phyloP scores from a whole-genome alignment of 1,140 invertebrate genomes.

The Samia ricini region DNA sequence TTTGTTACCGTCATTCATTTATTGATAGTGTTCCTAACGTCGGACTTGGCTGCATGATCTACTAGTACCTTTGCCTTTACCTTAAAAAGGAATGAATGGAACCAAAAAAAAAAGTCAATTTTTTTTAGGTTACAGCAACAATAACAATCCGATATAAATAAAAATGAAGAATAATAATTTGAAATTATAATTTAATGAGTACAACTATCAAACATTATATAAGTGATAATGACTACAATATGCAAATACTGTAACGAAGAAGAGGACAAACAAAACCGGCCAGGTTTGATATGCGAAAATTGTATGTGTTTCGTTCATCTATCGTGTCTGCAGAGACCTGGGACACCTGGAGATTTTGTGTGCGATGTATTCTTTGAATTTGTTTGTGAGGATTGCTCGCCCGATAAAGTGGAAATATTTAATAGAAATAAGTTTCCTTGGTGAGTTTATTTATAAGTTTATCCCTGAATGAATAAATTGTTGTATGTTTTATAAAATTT shows the following conservation, averaged over 20 bases:
- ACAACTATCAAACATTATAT: not conserved
- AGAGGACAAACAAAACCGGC: slow-evolving; percentile 55
- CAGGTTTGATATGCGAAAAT: slow-evolving; percentile 68
- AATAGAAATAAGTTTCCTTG: slow-evolving; percentile 82
- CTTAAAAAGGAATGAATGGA: too few relatives aligned
- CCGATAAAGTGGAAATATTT: slow-evolving; percentile 77
- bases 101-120: too few relatives aligned
- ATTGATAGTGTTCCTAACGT: too few relatives aligned
- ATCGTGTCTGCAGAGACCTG: slow-evolving; percentile 79
- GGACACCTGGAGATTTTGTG: slow-evolving; percentile 82
- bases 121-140: too few relatives aligned
- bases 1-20: too few relatives aligned
- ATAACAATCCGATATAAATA: too few relatives aligned
- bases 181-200: not conserved
- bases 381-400: slow-evolving; percentile 82
- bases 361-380: slow-evolving; percentile 89
- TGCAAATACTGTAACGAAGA: slow-evolving; percentile 62
- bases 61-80: too few relatives aligned
- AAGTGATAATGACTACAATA: slow-evolving; percentile 18
- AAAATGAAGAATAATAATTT: not conserved
- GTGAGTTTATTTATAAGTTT: slow-evolving; percentile 49
- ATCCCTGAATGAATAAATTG: too few relatives aligned
- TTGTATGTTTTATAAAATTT: too few relatives aligned
- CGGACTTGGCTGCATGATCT: too few relatives aligned
- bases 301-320: slow-evolving; percentile 81